Evolutionary conservation across 2,888 invertebrate species (phyloP), one percentile per base, ranked within the genome.

Genomic region (Mayetiola destructor): DNA sequence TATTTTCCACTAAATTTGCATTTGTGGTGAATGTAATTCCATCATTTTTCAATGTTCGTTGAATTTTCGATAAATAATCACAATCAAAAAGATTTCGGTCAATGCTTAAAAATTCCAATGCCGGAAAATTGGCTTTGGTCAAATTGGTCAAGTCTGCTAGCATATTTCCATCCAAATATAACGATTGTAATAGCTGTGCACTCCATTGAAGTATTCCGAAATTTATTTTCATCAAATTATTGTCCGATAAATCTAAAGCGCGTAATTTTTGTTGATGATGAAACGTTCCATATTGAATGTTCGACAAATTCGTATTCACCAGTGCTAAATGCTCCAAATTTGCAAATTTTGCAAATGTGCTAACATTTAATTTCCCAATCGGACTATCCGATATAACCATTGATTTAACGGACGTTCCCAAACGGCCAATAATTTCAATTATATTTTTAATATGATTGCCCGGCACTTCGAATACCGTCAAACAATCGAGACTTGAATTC

Each of bases 41-140:
- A n/a, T n/a, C n/a, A n/a, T n/a, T n/a, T n/a, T n/a, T n/a, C n/a
- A n/a, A n/a, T n/a, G n/a, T n/a, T n/a, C n/a, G n/a, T n/a, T 30
- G 32, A 54, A 59, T 64, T 64, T 36, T 70, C n/a, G n/a, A 69
- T 14, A 71, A 61, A 21, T 71, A 71, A 6, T 70, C 66, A 42
- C 71, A 71, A 30, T 71, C 71, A 61, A 71, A 71, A 8, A 4
- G 2, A 54, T 54, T 54, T 3, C 16, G 5, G 2, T 6, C 14
- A 4, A 54, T 54, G 29, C 18, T 32, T 32, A 54, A 14, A 2
- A 54, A 18, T 54, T 3, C 16, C 9, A 54, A 20, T 18, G 29
- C 1, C 21, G 54, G 54, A 20, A 54, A 32, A 6, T 32, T 5
- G 3, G 18, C 20, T 9, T 54, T 54, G 12, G 14, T n/a, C 20